Base-by-base conservation (phyloP, 2,888 invertebrate species). In the Cephus pygmeus region DNA sequence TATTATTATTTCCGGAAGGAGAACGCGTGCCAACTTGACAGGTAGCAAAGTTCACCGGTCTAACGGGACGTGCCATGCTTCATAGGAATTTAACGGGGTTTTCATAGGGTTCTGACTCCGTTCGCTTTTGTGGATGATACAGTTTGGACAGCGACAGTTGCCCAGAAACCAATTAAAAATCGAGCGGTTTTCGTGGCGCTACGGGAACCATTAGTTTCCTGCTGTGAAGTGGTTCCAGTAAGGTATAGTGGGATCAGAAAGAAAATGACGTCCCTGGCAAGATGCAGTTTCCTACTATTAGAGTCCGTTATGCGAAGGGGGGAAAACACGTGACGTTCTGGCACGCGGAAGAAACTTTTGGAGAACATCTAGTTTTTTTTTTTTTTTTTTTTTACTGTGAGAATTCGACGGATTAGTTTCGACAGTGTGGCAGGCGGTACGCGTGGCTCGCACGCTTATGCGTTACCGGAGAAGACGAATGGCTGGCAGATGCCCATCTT, bases 71-170 rank as follows among this genome's bases (percentile, higher is more conserved):
- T 23, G 23, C 56, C 9, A 56, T 56, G 77, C 76, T 35, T 76
- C 79, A 79, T 78, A 78, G 81, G 79, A 79, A 80, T 82, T 85
- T 78, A 85, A 83, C 82, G 81, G 85, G 75, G 81, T 78, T 69
- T 80, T 83, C 82, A 82, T 34, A 36, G 83, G 56, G 56, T 56
- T 56, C 23, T 56, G 56, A 56, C 56, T 9, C 56, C 2, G 56
- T 0, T 23, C 40, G 15, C 56, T 23, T 56, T 56, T 56, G 23
- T 23, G 81, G 85, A 86, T 82, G 83, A 81, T 84, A 84, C 85
- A 86, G 85, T 85, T 86, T 85, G 78, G 79, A 75, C 76, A 78
- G 82, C 85, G 85, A 82, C 87, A 85, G 87, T 84, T 87, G 87
- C 80, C 36, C 74, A 80, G 81, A 80, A 79, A 80, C 87, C 87